Base-by-base conservation (phyloP, 2,797 vertebrate genomes). In the Platyrinchus mystaceus region DNA sequence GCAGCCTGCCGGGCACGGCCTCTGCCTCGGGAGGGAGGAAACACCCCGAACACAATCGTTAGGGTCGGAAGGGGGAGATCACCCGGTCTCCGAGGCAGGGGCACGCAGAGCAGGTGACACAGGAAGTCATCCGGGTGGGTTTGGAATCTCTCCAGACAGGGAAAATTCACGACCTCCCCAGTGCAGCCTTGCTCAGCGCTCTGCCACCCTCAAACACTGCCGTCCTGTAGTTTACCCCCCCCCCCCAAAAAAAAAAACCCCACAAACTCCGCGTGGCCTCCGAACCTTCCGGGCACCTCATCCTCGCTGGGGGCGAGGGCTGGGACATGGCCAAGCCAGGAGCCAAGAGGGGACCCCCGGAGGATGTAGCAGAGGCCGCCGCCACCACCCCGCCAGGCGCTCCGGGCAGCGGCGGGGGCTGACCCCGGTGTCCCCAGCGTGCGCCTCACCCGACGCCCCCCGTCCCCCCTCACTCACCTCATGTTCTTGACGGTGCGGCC, bases 401-500 rank as follows among this genome's bases (percentile, higher is more conserved):
- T 15, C 27, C 27, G 19, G 32, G 49, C 78, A 9, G 59, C 43
- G 37, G 30, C 66, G 1, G 58, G 58, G 59, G 62, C 39, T 32
- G 62, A 12, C 34, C 34, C 56, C 23, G 56, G 1, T 28, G 78
- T 82, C 70, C 69, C 62, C 85, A 53, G 46, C 60, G 10, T 14
- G 53, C 23, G 55, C 24, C 19, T 15, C 55, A 56, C 46, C 69
- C 34, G 3, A 3, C 27, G 21, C 10, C 32, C 70, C 39, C 7
- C 64, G 49, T 34, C 24, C 6, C 69, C 26, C 4, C 41, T 34
- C 53, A 7, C 98, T 98, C 97, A 98, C 99, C 98, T 98, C 99
- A 99, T 99, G 97, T 99, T 99, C 81, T 98, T 98, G 49, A 99
- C 96, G 74, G 98, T 99, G 83, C 99, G 98, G 88, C 99, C 99